Evolutionary conservation across 2,888 invertebrate species (phyloP).

Genomic region (Enoplolaimus lenunculus): DNA sequence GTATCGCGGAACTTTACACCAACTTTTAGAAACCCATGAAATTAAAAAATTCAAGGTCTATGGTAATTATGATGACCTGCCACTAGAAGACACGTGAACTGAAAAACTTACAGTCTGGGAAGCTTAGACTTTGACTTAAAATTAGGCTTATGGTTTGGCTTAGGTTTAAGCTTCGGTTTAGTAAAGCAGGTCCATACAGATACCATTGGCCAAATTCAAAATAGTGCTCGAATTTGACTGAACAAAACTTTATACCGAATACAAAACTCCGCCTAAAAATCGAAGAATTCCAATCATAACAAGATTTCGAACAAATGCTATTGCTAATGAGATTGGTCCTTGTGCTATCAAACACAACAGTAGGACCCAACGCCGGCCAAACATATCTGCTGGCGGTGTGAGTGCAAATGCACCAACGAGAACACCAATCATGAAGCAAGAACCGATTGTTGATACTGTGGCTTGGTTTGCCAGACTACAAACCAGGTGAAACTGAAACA

Average conservation of each 20-base stretch:
- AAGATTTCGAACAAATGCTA: neutral
- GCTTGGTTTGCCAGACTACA: neutral
- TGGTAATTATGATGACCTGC: too few species aligned
- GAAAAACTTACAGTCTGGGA: too few species aligned
- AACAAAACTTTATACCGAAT: neutral
- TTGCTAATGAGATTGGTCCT: neutral
- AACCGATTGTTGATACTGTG: neutral
- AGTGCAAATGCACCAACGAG: neutral
- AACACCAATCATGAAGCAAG: neutral
- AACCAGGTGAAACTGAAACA: neutral
- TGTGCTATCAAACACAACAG: neutral
- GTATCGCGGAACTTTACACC: too few species aligned
- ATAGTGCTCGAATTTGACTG: too few species aligned
- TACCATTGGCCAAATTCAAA: too few species aligned
- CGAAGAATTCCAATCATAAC: neutral
- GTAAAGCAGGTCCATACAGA: too few species aligned
- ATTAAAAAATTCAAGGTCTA: too few species aligned
- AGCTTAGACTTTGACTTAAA: too few species aligned
- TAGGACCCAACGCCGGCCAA: neutral
- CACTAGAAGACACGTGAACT: too few species aligned
- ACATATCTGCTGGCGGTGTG: neutral
- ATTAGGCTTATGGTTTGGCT: too few species aligned
- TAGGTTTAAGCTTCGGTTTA: too few species aligned
- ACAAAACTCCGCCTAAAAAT: neutral
- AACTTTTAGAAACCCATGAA: too few species aligned